Evolutionary conservation across 2,888 invertebrate genomes (phyloP).

Genomic region (Chloromyia formosa): DNA sequence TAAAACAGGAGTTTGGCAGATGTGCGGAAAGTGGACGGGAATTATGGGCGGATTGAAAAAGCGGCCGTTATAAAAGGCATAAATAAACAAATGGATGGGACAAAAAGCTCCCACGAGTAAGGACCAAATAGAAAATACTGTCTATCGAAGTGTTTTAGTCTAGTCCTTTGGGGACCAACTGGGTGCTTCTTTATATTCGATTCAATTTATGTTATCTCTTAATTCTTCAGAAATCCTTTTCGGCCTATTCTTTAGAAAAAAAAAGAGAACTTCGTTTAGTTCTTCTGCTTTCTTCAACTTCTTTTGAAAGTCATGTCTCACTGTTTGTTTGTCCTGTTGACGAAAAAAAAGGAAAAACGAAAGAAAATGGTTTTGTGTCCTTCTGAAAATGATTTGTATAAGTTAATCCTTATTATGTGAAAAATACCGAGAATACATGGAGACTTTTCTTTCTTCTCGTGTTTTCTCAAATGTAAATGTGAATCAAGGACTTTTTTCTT

Average conservation of each 20-base stretch:
- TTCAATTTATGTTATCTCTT: neutral
- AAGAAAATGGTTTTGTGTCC: constrained; percentile 16
- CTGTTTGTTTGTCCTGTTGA: too few species aligned
- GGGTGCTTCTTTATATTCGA: neutral
- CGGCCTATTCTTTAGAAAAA: neutral
- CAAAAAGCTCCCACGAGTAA: neutral
- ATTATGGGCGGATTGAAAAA: neutral
- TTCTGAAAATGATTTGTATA: constrained; percentile 24
- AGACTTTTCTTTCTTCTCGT: too few species aligned
- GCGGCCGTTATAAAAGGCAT: neutral
- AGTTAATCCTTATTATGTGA: constrained; percentile 25
- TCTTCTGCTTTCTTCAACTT: neutral
- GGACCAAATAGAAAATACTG: neutral
- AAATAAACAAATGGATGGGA: neutral
- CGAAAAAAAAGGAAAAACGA: too few species aligned
- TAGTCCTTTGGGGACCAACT: constrained; percentile 8
- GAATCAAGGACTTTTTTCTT: too few species aligned
- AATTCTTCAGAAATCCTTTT: constrained; percentile 1
- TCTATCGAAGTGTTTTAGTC: neutral
- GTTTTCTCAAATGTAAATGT: too few species aligned
- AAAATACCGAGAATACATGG: neutral
- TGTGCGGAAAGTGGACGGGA: neutral
- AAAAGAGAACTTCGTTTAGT: too few species aligned
- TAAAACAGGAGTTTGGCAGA: too few species aligned
- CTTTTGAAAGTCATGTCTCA: neutral